These are phyloP conservation scores for Onychostruthus taczanowskii DNA, from an alignment of 2,113 vertebrate genomes.

Conservation along the genomic window DNA sequence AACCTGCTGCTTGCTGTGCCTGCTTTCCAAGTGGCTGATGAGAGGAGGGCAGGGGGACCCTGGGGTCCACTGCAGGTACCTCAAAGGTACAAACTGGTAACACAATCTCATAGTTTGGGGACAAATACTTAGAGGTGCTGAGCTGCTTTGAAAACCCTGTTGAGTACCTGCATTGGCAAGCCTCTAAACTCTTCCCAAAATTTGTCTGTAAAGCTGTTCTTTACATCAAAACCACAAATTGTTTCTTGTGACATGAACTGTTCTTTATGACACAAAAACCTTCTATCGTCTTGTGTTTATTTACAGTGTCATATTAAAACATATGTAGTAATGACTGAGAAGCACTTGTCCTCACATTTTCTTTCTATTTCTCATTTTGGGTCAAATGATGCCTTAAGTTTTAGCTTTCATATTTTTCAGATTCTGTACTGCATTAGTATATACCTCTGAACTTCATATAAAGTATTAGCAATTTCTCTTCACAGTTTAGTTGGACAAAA, in stretches of 20 bases:
- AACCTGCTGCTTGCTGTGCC: not conserved
- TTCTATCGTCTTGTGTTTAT: not conserved
- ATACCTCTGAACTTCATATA: not conserved
- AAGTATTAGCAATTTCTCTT: not conserved
- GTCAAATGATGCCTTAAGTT: not conserved
- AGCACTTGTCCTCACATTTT: not conserved
- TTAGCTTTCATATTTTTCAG: not conserved
- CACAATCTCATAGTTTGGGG: no score
- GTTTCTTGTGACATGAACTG: not conserved
- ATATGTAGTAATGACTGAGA: not conserved
- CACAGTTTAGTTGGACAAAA: not conserved
- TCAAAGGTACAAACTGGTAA: not conserved
- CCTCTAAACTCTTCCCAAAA: not conserved
- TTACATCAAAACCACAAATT: not conserved
- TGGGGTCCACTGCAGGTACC: not conserved
- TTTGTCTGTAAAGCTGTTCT: not conserved
- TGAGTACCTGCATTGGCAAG: not conserved
- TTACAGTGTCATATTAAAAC: not conserved
- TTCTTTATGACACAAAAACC: not conserved
- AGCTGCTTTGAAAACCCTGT: not conserved
- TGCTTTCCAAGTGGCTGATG: not conserved
- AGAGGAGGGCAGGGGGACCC: not conserved
- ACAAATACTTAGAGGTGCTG: not conserved
- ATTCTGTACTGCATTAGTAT: not conserved
- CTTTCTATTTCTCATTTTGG: not conserved